Percentiles rank a stretch among this genome's conserved stretches.
Evolutionary conservation across 2,797 vertebrate genomes (phyloP).

Genomic region (Anisognathus igniventris): DNA sequence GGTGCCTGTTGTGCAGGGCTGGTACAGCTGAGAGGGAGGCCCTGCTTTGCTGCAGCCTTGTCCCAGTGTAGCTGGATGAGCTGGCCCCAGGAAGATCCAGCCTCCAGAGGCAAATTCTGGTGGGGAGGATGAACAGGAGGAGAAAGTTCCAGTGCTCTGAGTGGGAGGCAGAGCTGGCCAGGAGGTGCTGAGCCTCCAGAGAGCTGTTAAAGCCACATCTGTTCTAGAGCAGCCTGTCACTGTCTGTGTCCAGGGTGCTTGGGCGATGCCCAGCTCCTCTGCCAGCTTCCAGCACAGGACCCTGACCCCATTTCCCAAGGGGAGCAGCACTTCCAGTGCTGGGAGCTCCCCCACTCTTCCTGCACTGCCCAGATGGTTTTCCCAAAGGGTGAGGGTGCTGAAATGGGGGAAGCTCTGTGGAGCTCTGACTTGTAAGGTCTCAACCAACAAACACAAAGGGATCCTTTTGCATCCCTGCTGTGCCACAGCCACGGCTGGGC

Average conservation of each 20-base stretch:
- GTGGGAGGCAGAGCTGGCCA: background rate
- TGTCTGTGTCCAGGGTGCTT: background rate
- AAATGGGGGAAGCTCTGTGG: background rate
- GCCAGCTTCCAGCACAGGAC: background rate
- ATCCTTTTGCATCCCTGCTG: background rate
- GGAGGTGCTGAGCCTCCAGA: background rate
- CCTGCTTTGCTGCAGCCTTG: fast-evolving
- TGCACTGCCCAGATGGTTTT: background rate
- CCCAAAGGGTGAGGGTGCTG: background rate
- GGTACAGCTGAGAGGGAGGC: background rate
- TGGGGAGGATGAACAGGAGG: background rate
- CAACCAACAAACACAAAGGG: background rate
- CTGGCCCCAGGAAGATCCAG: background rate
- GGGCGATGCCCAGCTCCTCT: background rate
- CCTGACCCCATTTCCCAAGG: background rate
- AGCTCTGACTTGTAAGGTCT: background rate
- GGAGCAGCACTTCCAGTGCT: background rate
- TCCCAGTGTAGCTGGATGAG: background rate
- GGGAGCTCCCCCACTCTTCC: fast-evolving
- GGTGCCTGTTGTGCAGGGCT: background rate
- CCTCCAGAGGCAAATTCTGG: background rate
- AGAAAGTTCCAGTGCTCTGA: background rate
- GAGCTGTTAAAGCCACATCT: background rate
- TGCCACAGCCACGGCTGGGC: background rate
- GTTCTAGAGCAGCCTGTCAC: background rate